Percentiles rank a stretch among this genome's conserved stretches.
phyloP scores from a whole-genome alignment of 2,797 vertebrate genomes.

The Anabas testudineus region DNA sequence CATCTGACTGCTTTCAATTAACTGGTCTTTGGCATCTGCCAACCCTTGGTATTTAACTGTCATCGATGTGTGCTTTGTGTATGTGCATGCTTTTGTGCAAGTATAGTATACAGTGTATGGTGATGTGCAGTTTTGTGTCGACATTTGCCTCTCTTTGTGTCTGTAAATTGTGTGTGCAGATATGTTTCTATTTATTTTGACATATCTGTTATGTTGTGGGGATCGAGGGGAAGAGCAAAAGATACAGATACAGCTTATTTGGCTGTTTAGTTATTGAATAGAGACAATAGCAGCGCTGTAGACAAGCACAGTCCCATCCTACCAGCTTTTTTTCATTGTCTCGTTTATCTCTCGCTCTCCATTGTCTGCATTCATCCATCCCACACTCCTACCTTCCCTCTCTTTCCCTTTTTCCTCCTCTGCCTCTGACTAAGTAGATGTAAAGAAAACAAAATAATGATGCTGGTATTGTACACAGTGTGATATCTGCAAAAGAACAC shows the following conservation, averaged over 20 bases:
- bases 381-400: constrained; percentile 2
- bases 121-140: constrained; percentile 2
- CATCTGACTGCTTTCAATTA: constrained; percentile 59
- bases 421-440: constrained; percentile 15
- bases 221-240: background rate
- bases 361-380: constrained; percentile 31
- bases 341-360: constrained; percentile 35
- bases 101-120: background rate
- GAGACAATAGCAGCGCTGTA: constrained; percentile 30
- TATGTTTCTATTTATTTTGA: constrained; percentile 17
- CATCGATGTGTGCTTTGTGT: constrained; percentile 19
- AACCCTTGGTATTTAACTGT: constrained; percentile 35
- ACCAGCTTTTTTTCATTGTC: constrained; percentile 31
- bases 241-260: constrained; percentile 25
- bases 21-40: constrained; percentile 31
- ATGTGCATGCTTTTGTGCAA: background rate
- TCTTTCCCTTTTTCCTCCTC: constrained; percentile 5
- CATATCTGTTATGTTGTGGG: constrained; percentile 9
- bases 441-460: constrained; percentile 13
- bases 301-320: constrained; percentile 37
- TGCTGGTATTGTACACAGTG: constrained; percentile 4
- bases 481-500: constrained; percentile 8
- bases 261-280: constrained; percentile 35
- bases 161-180: background rate
- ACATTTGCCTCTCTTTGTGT: background rate